Evolutionary conservation across 2,113 vertebrate genomes (phyloP).

Genomic region (Irena cyanogastra): DNA sequence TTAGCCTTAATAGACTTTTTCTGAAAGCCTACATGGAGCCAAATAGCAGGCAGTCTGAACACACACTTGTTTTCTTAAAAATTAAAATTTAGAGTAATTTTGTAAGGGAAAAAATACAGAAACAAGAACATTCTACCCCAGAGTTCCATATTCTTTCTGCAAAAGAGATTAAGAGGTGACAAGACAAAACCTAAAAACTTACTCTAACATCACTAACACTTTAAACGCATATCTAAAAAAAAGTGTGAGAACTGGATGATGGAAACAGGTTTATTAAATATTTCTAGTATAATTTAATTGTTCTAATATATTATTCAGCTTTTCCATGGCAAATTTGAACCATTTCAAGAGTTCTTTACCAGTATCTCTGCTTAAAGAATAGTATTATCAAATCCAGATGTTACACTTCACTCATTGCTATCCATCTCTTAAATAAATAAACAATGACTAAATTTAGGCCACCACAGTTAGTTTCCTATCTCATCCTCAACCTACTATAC

Average conservation of each 20-base stretch:
- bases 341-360: background rate
- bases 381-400: background rate
- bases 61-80: background rate
- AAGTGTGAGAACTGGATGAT: background rate
- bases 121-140: background rate
- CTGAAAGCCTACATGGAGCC: background rate
- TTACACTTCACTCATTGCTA: background rate
- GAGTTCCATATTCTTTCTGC: background rate
- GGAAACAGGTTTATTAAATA: background rate
- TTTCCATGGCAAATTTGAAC: background rate
- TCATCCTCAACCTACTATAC: background rate
- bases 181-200: background rate
- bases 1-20: background rate
- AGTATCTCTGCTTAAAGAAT: background rate
- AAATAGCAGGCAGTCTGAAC: background rate
- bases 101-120: background rate
- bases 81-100: background rate
- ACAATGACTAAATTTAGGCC: background rate
- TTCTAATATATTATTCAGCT: background rate
- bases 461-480: background rate
- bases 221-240: background rate
- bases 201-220: background rate
- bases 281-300: background rate
- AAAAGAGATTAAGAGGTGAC: background rate
- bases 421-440: background rate